Evolutionary conservation across 30 jellyfish, hydroid and myxozoan species (phyloP).

Genomic region (Cassiopea xamachana): DNA sequence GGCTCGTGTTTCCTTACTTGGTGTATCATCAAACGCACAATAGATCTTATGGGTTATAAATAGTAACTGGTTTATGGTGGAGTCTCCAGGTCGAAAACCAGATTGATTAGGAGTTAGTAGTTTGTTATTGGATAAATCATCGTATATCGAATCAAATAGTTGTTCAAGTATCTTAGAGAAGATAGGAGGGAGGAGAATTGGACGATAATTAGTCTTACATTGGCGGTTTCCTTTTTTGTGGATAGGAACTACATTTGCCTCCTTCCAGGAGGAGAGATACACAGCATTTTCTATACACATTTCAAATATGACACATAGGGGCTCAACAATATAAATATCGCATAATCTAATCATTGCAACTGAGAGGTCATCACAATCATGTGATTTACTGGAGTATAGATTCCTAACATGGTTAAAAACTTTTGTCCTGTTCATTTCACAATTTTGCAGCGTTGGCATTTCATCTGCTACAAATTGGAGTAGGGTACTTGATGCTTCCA

Average conservation of each 20-base stretch:
- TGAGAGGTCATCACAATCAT: background rate
- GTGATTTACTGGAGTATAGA: background rate
- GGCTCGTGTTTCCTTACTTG: slow-evolving; percentile 32
- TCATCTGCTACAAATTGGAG: background rate
- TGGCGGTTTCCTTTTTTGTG: background rate
- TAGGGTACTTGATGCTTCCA: slow-evolving; percentile 9
- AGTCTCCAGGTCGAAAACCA: background rate
- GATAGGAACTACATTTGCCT: background rate
- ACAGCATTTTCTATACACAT: background rate
- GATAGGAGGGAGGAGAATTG: background rate
- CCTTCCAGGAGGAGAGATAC: background rate
- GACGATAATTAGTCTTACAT: background rate
- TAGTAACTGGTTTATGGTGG: background rate
- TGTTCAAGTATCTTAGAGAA: background rate
- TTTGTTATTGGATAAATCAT: background rate
- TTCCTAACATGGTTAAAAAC: background rate
- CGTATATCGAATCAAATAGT: background rate
- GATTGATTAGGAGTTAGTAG: background rate
- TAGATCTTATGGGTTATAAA: slow-evolving; percentile 2
- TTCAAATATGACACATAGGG: background rate
- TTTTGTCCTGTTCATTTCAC: background rate
- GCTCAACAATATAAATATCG: background rate
- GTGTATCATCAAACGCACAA: slow-evolving; percentile 17
- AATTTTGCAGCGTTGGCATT: slow-evolving; percentile 10
- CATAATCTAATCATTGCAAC: background rate